Base-by-base conservation (phyloP, 2,888 invertebrate genomes). In the Hemaris fuciformis region DNA sequence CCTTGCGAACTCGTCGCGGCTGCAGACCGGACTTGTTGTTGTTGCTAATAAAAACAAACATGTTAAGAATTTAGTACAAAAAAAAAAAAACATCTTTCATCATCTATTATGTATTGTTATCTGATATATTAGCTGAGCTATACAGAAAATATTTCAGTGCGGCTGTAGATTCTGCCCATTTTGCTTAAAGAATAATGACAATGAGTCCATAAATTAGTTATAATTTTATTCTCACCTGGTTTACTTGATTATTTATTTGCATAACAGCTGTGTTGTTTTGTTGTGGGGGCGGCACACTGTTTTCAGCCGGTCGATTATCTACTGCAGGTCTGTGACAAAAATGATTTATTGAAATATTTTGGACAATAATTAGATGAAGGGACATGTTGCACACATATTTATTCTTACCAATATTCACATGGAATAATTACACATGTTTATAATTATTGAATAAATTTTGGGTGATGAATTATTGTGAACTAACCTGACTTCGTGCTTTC, bases 191-290 rank as follows among this genome's bases (percentile, higher is more conserved):
- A 38, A 38, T 1, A 42, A 13, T 3, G 15, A 45, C 18, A 7
- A n/a, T 0, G 20, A 3, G 20, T 46, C 23, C 5, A 7, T 25
- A n/a, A 27, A n/a, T 10, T 15, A 8, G 18, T 18, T 27, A 10
- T 60, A 7, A 41, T n/a, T 22, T 5, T 43, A 6, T 45, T 58
- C 38, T 38, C 38, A 62, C 53, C 59, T 62, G 53, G 70, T 79
- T 79, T 67, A 91, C 92, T 80, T 91, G 91, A 68, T 83, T 89
- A 23, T 87, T 84, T 65, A 92, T 89, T 83, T 91, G 91, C 91
- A 93, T 91, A 64, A 91, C 90, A 67, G 89, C 76, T 59, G 86
- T 64, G 61, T 80, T 82, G 27, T 76, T 81, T 66, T 86, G 84
- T 64, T 79, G 80, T 56, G 73, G 79, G 80, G 85, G 87, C 46